Evolutionary conservation across 2,888 invertebrate species (phyloP), one percentile per base, ranked within the genome.

Genomic region (Amphimallon solstitiale): DNA sequence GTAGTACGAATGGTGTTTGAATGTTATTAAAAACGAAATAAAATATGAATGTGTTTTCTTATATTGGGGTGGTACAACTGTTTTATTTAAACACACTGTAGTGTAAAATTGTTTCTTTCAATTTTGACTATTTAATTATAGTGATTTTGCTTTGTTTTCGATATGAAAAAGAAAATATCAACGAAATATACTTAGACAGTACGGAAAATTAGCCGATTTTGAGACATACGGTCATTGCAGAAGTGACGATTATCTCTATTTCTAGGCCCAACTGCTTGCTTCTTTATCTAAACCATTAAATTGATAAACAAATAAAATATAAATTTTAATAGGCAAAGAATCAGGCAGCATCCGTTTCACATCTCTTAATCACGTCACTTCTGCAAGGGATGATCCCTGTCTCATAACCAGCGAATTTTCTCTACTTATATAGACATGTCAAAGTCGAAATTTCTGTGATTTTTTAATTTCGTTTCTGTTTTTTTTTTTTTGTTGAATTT

Each of bases 401-500:
- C 14, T 43, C 17, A 43, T 43, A 43, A 15, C 14, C 43, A 43
- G 17, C 17, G 17, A 15, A 43, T 43, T 43, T 43, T 43, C 17
- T 43, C 43, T 43, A 15, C 43, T 43, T 43, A 15, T 48, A 21
- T 48, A 29, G 29, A 29, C 29, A 29, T 5, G 23, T 29, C 5
- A 38, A 21, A 38, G 54, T 54, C 54, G 54, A 54, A 51, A 51
- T 35, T 15, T 12, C 37, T 51, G 34, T 51, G 37, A 51, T 34
- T 51, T 46, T 48, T 51, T 51, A 23, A 21, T 51, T 51, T 14
- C 14, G 1, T 14, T n/a, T n/a, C n/a, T n/a, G n/a, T n/a, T n/a
- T n/a, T n/a, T n/a, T n/a, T n/a, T 29, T 49, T 51, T 43, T 43
- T 43, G 15, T 43, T 43, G 43, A 43, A 15, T 43, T n/a, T 29